Conservation (phyloP, 1,140 invertebrate genomes). For the Nasonia longicornis region DNA sequence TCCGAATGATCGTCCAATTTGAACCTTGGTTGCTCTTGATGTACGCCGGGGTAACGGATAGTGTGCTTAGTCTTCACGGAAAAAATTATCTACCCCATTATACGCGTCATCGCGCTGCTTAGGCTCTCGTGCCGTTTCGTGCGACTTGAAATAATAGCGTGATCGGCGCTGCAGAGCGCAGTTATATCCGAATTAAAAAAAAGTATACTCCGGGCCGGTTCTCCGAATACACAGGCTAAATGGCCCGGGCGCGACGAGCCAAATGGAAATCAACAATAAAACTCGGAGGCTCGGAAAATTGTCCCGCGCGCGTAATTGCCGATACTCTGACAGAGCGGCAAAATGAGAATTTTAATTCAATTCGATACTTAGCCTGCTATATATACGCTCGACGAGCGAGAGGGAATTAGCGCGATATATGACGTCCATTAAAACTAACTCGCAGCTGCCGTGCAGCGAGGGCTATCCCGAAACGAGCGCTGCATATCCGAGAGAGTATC, state of each 20-base stretch:
- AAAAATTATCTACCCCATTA: neutral
- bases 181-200: too few species aligned
- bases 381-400: neutral
- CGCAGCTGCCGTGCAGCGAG: neutral
- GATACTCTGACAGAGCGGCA: constrained; percentile 1
- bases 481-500: neutral
- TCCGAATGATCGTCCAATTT: neutral
- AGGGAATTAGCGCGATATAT: constrained; percentile 35
- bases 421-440: constrained; percentile 27
- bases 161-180: too few species aligned
- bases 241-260: neutral
- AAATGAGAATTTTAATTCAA: constrained; percentile 38
- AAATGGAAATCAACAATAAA: constrained; percentile 10
- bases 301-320: constrained; percentile 10
- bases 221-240: too few species aligned
- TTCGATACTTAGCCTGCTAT: constrained; percentile 22
- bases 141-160: neutral
- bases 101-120: neutral
- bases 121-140: neutral
- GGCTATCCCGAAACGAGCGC: neutral
- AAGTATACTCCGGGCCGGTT: too few species aligned
- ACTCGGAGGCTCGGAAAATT: neutral
- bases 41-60: neutral
- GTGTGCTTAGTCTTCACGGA: neutral
- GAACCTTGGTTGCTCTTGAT: constrained; percentile 12